Percentiles rank a stretch among this genome's conserved stretches.
These are phyloP conservation scores for Clinocottus analis DNA, from an alignment of 2,113 vertebrate species.

Conservation along the genomic window DNA sequence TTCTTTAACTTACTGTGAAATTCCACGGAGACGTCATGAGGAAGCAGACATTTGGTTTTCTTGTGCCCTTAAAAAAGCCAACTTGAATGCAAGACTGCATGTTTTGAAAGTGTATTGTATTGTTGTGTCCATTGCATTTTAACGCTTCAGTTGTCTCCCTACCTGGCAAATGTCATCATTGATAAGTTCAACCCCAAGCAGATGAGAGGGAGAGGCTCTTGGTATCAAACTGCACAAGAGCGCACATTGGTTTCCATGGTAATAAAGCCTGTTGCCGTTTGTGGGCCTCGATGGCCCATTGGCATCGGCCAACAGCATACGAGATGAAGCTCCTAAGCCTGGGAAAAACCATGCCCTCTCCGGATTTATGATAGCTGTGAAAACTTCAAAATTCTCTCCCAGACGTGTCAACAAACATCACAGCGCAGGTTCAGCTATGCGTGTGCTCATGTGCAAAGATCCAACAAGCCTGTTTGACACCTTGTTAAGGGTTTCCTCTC, in stretches of 20 bases:
- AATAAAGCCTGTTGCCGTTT: slow-evolving; percentile 16
- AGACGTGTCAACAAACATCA: slow-evolving; percentile 83
- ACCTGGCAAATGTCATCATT: not conserved
- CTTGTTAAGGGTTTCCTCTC: slow-evolving; percentile 73
- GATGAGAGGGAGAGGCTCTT: slow-evolving; percentile 4
- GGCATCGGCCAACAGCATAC: slow-evolving; percentile 30
- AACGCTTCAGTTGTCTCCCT: not conserved
- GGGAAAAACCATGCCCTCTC: slow-evolving; percentile 76
- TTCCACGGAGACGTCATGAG: slow-evolving; percentile 66
- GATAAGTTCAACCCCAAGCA: not conserved
- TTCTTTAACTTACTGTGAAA: slow-evolving; percentile 76
- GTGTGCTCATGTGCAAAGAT: slow-evolving; percentile 68
- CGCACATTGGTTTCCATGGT: slow-evolving; percentile 28
- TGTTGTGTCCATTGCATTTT: slow-evolving; percentile 5
- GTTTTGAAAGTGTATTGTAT: slow-evolving; percentile 19
- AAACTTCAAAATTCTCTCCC: slow-evolving; percentile 79
- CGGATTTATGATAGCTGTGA: slow-evolving; percentile 78
- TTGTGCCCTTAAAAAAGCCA: slow-evolving; percentile 7
- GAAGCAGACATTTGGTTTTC: slow-evolving; percentile 33
- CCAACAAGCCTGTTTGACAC: slow-evolving; percentile 73
- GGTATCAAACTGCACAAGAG: slow-evolving; percentile 24
- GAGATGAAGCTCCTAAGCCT: slow-evolving; percentile 56
- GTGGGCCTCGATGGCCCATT: slow-evolving; percentile 7
- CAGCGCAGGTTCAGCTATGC: slow-evolving; percentile 72
- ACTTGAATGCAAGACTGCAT: slow-evolving; percentile 2